These are phyloP conservation scores for Thryonomys swinderianus DNA, from an alignment of 2,113 vertebrate genomes.

Conservation along the genomic window DNA sequence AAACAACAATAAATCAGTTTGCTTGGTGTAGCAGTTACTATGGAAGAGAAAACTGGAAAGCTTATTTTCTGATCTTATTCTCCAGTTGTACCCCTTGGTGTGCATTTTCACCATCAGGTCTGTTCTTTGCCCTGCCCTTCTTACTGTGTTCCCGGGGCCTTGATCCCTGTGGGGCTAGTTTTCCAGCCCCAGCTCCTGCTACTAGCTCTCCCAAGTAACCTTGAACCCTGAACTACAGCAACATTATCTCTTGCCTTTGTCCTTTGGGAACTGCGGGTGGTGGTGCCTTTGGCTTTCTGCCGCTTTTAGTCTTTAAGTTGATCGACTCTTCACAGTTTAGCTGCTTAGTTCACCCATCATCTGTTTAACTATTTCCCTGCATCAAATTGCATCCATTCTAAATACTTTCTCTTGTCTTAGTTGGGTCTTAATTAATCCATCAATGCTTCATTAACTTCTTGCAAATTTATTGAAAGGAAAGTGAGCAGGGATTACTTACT, in stretches of 20 bases:
- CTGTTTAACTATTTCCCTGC: not conserved
- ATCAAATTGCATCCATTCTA: not conserved
- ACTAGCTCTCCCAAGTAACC: not conserved
- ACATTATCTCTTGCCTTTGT: not conserved
- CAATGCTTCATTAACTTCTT: constrained; percentile 27
- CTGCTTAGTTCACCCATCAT: not conserved
- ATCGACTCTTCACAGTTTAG: not conserved
- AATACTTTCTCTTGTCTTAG: constrained; percentile 10
- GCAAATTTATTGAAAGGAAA: constrained; percentile 36
- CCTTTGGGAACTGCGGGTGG: not conserved
- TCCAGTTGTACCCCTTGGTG: not conserved
- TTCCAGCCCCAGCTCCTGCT: not conserved
- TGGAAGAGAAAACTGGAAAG: constrained; percentile 40
- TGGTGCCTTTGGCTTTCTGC: not conserved
- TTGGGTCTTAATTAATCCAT: not conserved
- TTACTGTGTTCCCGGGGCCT: not conserved
- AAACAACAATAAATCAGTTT: constrained; percentile 52
- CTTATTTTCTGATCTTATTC: not conserved
- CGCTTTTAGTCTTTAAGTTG: not conserved
- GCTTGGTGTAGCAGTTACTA: not conserved
- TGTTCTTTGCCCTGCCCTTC: not conserved
- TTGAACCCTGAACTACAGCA: not conserved
- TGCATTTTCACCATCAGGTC: not conserved
- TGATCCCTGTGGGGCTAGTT: not conserved
- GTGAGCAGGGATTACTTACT: not conserved